Evolutionary conservation across 2,113 vertebrate species (phyloP), one percentile per base, ranked within the genome.

Genomic region (Peromyscus leucopus): DNA sequence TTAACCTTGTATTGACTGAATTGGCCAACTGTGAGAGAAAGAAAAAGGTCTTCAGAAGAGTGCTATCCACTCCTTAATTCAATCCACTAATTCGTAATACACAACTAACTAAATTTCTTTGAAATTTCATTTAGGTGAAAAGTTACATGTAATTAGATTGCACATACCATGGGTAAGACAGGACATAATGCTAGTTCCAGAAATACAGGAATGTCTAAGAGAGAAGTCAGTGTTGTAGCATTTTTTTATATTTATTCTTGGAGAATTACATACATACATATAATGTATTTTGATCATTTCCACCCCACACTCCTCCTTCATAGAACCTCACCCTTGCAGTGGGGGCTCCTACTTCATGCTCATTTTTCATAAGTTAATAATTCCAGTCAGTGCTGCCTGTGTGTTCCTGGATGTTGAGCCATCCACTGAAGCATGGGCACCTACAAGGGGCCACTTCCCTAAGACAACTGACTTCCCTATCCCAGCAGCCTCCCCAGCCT

Each of bases 1-100:
- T 82, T 91, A 42, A 85, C 17, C 65, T 88, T 88, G 63, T 11
- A 59, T 65, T 80, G 63, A 88, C 36, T 80, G 39, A 3, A 83
- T 11, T 88, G 69, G 92, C 83, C 36, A 74, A 55, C 63, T 92
- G 96, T 96, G 51, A 95, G 8, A 90, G 57, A 28, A 79, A 33
- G 21, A 36, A 33, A 82, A 91, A 31, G 2, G 24, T 80, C 84
- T 89, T 80, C 75, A 42, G 51, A 82, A 88, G 21, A 85, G 7
- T 57, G 1, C 33, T 71, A 57, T 39, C 82, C n/a, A 91, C 19
- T 93, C 31, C 33, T 76, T 42, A 89, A 24, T 8, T 39, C n/a
- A 94, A 48, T 39, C 33, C 11, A 51, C 39, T 95, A 87, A 93
- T 92, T 83, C 19, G 76, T 2, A 82, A 89, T 84, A 88, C 3